Base-by-base conservation (phyloP, 2,888 invertebrate species). In the Eupithecia inturbata region DNA sequence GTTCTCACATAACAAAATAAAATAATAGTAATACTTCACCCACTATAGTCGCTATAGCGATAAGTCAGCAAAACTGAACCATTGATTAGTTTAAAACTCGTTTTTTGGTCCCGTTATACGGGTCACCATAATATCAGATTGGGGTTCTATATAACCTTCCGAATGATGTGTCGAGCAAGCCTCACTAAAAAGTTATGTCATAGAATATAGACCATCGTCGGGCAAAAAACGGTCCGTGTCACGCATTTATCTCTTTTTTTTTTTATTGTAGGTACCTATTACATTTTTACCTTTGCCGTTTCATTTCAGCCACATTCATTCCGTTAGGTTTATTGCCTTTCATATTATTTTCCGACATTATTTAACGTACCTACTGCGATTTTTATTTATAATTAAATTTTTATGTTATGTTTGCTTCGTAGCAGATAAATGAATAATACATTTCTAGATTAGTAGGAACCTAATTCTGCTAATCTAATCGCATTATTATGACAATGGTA, bases 151-250 rank as follows among this genome's bases (percentile, higher is more conserved):
- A 57, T 10, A 33, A 33, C 63, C 41, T 64, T 60, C n/a, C 16
- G 70, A 73, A 75, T 72, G 71, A 76, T 67, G 72, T 73, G 75
- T 67, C 72, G 64, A 28, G 60, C 22, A 9, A 70, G 49, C 62
- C 57, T 36, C 53, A 60, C 71, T 78, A 57, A 77, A 78, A 78
- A 57, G 69, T 77, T 70, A 77, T 78, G 77, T 57, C 71, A 77
- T 74, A 63, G 68, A 68, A 68, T 72, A 77, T 74, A 63, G 68
- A 68, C 69, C 71, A 72, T 71, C 68, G 67, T 73, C 64, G 64
- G 45, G 62, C 49, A 41, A 72, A 71, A 53, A 67, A 33, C 57
- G 57, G 33, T 19, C 12, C n/a, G 62, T 68, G 26, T 36, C 36
- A 53, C 63, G 7, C 45, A 53, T 57, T 53, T 70, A 68, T 70